Conservation (phyloP, 2,113 vertebrate species). For the Melozone crissalis region DNA sequence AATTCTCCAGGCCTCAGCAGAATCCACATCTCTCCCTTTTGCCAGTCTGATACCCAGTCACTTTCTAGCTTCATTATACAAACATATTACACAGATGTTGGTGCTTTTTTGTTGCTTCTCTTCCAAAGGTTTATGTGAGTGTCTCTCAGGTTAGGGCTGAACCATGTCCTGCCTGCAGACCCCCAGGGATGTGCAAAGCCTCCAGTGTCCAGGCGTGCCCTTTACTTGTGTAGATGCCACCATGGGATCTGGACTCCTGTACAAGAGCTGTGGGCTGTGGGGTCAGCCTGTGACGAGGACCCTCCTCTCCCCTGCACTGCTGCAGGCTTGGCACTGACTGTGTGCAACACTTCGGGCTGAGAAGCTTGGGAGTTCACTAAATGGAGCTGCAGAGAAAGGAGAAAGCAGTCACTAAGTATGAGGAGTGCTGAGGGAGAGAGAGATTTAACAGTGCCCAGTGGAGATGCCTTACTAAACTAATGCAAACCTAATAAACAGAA, state of each 20-base stretch:
- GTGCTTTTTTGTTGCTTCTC: not conserved
- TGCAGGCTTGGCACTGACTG: not conserved
- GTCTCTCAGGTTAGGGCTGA: not conserved
- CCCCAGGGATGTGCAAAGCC: not conserved
- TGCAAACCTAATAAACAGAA: not conserved
- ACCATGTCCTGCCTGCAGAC: not conserved
- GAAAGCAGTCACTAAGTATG: not conserved
- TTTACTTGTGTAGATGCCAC: not conserved
- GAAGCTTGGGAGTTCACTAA: not conserved
- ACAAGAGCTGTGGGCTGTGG: not conserved
- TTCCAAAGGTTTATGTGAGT: not conserved
- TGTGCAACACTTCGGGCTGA: not conserved
- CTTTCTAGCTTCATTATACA: not conserved
- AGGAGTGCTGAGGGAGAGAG: not conserved
- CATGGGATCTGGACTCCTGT: fast-evolving
- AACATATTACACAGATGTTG: not conserved
- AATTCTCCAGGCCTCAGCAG: not conserved
- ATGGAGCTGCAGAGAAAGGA: not conserved
- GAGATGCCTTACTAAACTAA: constrained; percentile 1
- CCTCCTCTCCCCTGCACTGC: not conserved
- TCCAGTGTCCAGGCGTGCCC: fast-evolving
- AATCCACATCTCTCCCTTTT: not conserved
- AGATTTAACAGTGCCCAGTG: not conserved
- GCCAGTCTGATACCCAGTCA: not conserved
- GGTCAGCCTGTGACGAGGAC: not conserved